Percentiles rank a stretch among this genome's conserved stretches.
phyloP scores from a whole-genome alignment of 2,113 vertebrate species.

The Solea solea region DNA sequence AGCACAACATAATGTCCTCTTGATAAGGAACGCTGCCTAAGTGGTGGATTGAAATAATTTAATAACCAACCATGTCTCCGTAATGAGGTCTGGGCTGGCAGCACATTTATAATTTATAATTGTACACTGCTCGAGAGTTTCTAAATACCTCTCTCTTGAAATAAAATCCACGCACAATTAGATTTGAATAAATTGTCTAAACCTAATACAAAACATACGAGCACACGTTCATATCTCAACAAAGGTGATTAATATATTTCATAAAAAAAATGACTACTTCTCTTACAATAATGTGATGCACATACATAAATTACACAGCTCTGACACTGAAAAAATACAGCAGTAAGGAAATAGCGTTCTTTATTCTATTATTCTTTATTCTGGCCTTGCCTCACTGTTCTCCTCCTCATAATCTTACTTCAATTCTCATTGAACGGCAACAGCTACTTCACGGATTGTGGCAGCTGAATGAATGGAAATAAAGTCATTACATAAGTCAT shows the following conservation, averaged over 20 bases:
- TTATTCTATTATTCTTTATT: slow-evolving; percentile 11
- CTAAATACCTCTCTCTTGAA: slow-evolving; percentile 3
- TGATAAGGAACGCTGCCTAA: slow-evolving; percentile 23
- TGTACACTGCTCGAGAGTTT: background rate
- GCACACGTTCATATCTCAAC: slow-evolving; percentile 47
- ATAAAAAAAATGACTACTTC: slow-evolving; percentile 22
- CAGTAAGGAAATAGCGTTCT: slow-evolving; percentile 51
- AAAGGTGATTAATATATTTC: slow-evolving; percentile 24
- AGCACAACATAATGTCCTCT: slow-evolving; percentile 30
- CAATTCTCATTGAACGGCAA: background rate
- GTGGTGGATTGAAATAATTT: slow-evolving; percentile 40
- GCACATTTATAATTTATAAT: slow-evolving; percentile 1
- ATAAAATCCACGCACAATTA: slow-evolving; percentile 42
- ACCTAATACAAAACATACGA: slow-evolving; percentile 48
- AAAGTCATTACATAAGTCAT: background rate
- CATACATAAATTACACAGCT: slow-evolving; percentile 45
- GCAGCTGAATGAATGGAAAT: slow-evolving; percentile 5
- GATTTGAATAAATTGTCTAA: slow-evolving; percentile 48
- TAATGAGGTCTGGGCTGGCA: slow-evolving; percentile 7
- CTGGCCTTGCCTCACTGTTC: slow-evolving; percentile 3
- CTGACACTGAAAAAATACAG: slow-evolving; percentile 61
- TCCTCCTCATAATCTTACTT: background rate
- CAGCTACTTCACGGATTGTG: slow-evolving; percentile 30
- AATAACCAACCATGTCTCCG: background rate
- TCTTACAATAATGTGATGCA: slow-evolving; percentile 46